Percentiles rank a stretch among this genome's conserved stretches.
phyloP scores from a whole-genome alignment of 2,888 invertebrate species.

The Salticus scenicus region DNA sequence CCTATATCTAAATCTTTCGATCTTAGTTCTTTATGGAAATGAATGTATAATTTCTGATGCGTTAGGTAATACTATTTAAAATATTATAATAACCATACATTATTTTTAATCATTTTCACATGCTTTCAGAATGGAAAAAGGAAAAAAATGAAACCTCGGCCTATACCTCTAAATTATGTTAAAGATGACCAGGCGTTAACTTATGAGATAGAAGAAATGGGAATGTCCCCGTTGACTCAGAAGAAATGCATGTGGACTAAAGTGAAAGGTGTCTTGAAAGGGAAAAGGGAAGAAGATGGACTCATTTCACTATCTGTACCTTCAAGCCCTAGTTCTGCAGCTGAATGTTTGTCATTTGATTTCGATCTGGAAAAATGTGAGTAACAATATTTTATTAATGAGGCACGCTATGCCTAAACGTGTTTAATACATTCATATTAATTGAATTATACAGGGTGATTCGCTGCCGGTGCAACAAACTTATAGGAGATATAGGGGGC shows the following conservation, averaged over 20 bases:
- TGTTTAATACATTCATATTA: too few species aligned
- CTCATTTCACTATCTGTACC: conserved; percentile 55
- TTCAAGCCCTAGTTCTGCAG: conserved; percentile 61
- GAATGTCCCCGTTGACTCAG: conserved; percentile 76
- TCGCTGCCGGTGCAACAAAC: too few species aligned
- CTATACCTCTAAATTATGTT: conserved; percentile 32
- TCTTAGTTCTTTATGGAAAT: too few species aligned
- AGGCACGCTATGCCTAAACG: too few species aligned
- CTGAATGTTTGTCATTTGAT: conserved; percentile 45
- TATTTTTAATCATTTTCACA: too few species aligned
- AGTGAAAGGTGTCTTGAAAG: conserved; percentile 80
- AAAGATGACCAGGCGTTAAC: neutral
- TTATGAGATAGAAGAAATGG: conserved; percentile 22
- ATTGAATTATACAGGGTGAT: too few species aligned
- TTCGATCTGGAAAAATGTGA: conserved; percentile 50
- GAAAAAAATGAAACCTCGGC: conserved; percentile 55
- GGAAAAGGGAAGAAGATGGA: conserved; percentile 25
- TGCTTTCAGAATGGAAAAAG: conserved; percentile 36
- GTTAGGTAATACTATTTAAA: too few species aligned
- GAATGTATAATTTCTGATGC: too few species aligned
- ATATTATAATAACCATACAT: too few species aligned
- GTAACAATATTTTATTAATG: neutral
- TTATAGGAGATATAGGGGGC: too few species aligned
- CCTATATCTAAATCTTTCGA: too few species aligned
- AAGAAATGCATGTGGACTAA: conserved; percentile 83